Base-by-base conservation (phyloP, 2,888 invertebrate genomes). In the Embidobia sp. region DNA sequence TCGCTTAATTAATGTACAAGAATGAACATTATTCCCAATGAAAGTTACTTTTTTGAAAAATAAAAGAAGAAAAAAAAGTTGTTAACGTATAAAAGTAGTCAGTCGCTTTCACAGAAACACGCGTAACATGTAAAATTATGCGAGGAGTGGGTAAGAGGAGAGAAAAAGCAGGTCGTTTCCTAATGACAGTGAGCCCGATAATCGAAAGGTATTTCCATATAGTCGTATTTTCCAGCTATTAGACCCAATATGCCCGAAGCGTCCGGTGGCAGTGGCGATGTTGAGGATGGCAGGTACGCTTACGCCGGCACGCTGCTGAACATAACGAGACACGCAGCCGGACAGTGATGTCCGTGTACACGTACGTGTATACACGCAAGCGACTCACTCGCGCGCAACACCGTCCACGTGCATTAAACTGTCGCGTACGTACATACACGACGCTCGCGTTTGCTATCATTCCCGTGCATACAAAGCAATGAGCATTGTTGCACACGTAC, bases 181-280 rank as follows among this genome's bases (percentile, higher is more conserved):
- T 75, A 55, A 48, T 19, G 22, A 69, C 37, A 33, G 19, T 29
- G 26, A 35, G 10, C 13, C 22, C 40, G 63, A 63, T 55, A 67
- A 53, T 67, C 64, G 29, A 73, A 67, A 35, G 42, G 49, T 35
- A 79, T 77, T 70, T 79, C 61, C 70, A 77, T 61, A 40, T 53
- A 59, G 79, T 75, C 80, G 82, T 85, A 86, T 85, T 86, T 86
- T 85, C 84, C 84, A 83, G 80, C 85, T 84, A 86, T 86, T 86
- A 85, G 83, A 84, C 81, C 26, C 69, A 49, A 46, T 70, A 67
- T 59, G 42, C 55, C 46, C 48, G 59, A 51, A 59, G 57, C 64
- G 64, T 69, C 59, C 64, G 55, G 48, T 74, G 27, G 48, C 59
- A 64, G 8, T 57, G 51, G 46, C 69, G 16, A 64, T 59, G 69